A percentile compares a stretch with the other conserved stretches of the same genome.
Conservation (phyloP, 2,888 invertebrate genomes). For the Thecocarcelia acutangulata region DNA sequence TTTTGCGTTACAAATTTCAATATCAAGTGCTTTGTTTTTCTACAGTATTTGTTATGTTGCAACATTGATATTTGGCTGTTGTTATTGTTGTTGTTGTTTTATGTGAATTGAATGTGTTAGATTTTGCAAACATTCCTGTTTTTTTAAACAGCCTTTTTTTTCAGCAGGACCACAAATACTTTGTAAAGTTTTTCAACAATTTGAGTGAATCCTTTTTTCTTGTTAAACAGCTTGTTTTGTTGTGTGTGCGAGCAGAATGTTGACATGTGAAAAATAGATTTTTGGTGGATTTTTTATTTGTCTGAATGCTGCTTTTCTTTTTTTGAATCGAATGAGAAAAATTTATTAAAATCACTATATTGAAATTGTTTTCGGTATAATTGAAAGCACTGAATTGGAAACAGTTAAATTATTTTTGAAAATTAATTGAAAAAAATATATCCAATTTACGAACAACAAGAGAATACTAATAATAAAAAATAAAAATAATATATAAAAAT, state of each 20-base stretch:
- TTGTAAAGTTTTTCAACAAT: slow-evolving; percentile 45
- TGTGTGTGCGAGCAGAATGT: slow-evolving; percentile 19
- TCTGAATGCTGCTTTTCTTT: not conserved
- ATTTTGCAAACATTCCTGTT: slow-evolving; percentile 22
- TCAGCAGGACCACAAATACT: slow-evolving; percentile 41
- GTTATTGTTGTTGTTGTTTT: slow-evolving; percentile 10
- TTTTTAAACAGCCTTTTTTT: not conserved
- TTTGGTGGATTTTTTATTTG: slow-evolving; percentile 25
- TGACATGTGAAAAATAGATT: slow-evolving; percentile 56
- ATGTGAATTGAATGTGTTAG: slow-evolving; percentile 4
- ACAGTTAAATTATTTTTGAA: slow-evolving; percentile 34
- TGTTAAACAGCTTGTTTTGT: not conserved
- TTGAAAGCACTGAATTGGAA: slow-evolving; percentile 46
- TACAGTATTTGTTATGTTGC: slow-evolving; percentile 16
- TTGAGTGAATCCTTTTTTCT: slow-evolving; percentile 13
- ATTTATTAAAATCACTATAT: slow-evolving; percentile 28
- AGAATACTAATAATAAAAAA: not conserved
- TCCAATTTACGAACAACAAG: no score
- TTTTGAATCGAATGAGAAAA: not conserved
- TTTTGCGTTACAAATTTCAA: slow-evolving; percentile 27
- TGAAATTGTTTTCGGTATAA: slow-evolving; percentile 30
- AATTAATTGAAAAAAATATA: not conserved
- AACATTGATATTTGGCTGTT: slow-evolving; percentile 20
- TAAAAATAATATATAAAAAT: not conserved
- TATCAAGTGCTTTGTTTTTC: slow-evolving; percentile 11